Conservation (phyloP, 2,888 invertebrate species). For the Andrena flavipes region DNA sequence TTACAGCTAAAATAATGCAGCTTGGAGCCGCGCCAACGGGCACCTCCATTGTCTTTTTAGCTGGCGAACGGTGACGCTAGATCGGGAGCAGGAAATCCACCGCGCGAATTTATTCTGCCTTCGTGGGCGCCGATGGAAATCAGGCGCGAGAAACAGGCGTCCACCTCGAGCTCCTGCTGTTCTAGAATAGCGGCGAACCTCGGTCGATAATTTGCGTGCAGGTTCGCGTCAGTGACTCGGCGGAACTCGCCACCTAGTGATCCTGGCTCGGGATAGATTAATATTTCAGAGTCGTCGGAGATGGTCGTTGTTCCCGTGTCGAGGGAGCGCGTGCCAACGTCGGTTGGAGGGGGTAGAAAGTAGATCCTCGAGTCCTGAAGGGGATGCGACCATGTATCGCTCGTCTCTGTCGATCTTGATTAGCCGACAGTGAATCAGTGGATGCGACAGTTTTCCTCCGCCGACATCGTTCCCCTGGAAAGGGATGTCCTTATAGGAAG, state of each 20-base stretch:
- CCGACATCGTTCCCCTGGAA: background rate
- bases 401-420: too few species aligned
- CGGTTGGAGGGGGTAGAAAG: slow-evolving; percentile 35
- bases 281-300: too few species aligned
- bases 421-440: too few species aligned
- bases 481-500: background rate
- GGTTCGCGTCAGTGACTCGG: background rate
- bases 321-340: slow-evolving; percentile 25
- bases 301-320: too few species aligned
- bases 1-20: slow-evolving; percentile 58
- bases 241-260: background rate
- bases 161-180: slow-evolving; percentile 1
- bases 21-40: slow-evolving; percentile 40
- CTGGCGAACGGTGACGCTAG: background rate
- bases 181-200: slow-evolving; percentile 10
- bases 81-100: slow-evolving; percentile 9
- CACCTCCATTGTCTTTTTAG: slow-evolving; percentile 57
- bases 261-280: background rate
- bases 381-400: too few species aligned
- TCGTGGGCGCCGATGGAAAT: slow-evolving; percentile 27
- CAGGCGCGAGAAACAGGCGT: slow-evolving; percentile 29
- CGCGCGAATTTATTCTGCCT: slow-evolving; percentile 18
- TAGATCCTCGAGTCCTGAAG: too few species aligned
- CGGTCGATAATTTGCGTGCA: slow-evolving; percentile 41
- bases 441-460: too few species aligned